Evolutionary conservation across 2,888 invertebrate genomes (phyloP).

Genomic region (Scelioninae gen. 2): DNA sequence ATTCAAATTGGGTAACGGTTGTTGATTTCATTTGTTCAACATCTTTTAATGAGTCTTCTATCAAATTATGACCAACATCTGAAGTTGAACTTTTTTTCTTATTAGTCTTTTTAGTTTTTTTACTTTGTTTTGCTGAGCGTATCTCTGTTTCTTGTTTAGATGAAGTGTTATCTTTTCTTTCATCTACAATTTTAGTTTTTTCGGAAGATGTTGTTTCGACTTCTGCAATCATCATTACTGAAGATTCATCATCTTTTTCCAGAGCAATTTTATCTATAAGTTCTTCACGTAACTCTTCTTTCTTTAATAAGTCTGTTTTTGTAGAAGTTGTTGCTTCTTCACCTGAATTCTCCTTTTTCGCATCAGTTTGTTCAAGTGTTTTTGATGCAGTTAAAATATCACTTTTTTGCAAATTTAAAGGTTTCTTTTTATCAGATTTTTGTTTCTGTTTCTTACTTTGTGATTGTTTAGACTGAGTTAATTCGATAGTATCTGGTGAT

Average conservation of each 20-base stretch:
- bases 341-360: conserved; percentile 62
- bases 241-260: conserved; percentile 22
- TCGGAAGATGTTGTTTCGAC: conserved; percentile 11
- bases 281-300: background rate
- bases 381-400: background rate
- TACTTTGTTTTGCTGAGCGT: background rate
- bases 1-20: conserved; percentile 2
- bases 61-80: conserved; percentile 19
- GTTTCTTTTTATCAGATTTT: conserved; percentile 31
- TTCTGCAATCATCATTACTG: conserved; percentile 53
- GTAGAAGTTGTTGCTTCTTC: conserved; percentile 25
- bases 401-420: background rate
- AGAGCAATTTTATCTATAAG: background rate
- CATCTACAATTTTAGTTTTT: background rate
- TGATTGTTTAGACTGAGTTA: background rate
- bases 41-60: conserved; percentile 28
- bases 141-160: background rate
- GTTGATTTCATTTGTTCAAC: conserved; percentile 5
- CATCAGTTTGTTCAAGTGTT: background rate
- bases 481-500: background rate
- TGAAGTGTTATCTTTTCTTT: background rate
- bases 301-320: background rate
- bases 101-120: conserved; percentile 18
- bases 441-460: conserved; percentile 13
- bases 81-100: conserved; percentile 29